Evolutionary conservation across 2,888 invertebrate species (phyloP).

Genomic region (Xanthia icteritia): DNA sequence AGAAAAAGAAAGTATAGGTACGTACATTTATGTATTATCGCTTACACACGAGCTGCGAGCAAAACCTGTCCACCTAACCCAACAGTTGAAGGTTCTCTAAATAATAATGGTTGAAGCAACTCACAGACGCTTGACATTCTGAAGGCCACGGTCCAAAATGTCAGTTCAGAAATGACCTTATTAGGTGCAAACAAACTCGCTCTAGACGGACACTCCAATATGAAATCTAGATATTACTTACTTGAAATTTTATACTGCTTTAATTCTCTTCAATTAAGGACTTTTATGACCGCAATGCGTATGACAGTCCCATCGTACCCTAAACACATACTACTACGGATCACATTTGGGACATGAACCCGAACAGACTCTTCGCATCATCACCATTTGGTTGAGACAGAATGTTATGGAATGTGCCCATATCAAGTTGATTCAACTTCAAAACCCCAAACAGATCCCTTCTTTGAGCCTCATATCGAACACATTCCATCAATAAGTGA

Average conservation of each 20-base stretch:
- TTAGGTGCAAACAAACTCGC: slow-evolving; percentile 27
- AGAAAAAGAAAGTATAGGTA: not conserved
- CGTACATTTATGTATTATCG: not conserved
- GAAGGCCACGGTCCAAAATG: slow-evolving; percentile 40
- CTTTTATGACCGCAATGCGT: too few species aligned
- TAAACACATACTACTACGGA: too few species aligned
- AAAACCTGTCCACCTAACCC: not conserved
- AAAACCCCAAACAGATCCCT: too few species aligned
- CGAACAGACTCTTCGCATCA: too few species aligned
- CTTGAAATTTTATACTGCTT: not conserved
- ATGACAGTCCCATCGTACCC: too few species aligned
- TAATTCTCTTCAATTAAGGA: too few species aligned
- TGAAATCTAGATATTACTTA: slow-evolving; percentile 20
- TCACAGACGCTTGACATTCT: slow-evolving; percentile 30
- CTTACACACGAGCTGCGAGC: not conserved
- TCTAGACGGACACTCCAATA: not conserved
- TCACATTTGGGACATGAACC: too few species aligned
- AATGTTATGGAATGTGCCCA: too few species aligned
- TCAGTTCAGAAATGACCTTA: slow-evolving; percentile 23
- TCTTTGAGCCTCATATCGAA: too few species aligned
- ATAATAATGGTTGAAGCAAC: slow-evolving; percentile 5
- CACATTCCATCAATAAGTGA: too few species aligned
- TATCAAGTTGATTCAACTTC: too few species aligned
- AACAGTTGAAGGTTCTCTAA: slow-evolving; percentile 11
- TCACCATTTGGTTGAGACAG: too few species aligned